phyloP scores from a whole-genome alignment of 2,113 vertebrate genomes.

The Alexandromys fortis region DNA sequence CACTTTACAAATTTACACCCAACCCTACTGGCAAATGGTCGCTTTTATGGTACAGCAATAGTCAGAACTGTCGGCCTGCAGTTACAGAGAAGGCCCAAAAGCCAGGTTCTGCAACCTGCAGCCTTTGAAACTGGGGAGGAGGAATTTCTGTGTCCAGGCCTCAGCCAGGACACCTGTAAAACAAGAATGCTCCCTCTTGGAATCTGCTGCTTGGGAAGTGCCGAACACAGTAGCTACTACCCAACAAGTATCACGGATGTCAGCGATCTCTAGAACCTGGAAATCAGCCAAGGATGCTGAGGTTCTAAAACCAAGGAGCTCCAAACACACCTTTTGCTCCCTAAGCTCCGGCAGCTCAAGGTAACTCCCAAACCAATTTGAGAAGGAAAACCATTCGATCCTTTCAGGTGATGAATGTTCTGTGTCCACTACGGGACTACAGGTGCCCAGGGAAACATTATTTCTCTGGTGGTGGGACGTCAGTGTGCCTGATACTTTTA shows the following conservation, averaged over 20 bases:
- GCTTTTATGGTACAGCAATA: neutral
- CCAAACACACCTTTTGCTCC: neutral
- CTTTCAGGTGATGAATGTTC: neutral
- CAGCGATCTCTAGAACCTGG: neutral
- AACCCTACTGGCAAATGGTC: neutral
- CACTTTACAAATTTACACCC: neutral
- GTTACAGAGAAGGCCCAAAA: neutral
- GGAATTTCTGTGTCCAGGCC: neutral
- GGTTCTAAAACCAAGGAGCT: neutral
- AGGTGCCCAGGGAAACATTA: neutral
- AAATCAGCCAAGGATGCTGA: neutral
- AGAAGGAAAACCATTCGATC: neutral
- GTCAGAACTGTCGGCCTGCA: neutral
- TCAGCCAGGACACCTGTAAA: neutral
- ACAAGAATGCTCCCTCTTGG: neutral
- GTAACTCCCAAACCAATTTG: neutral
- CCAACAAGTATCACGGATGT: neutral
- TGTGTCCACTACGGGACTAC: neutral
- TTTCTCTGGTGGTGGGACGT: neutral
- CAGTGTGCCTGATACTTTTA: neutral
- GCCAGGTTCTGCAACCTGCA: neutral
- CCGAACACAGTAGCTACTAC: too few species aligned
- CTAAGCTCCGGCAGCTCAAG: neutral
- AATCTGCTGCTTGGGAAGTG: neutral
- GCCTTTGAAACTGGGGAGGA: neutral